phyloP scores from a whole-genome alignment of 2,113 vertebrate species.

The Thomomys bottae region DNA sequence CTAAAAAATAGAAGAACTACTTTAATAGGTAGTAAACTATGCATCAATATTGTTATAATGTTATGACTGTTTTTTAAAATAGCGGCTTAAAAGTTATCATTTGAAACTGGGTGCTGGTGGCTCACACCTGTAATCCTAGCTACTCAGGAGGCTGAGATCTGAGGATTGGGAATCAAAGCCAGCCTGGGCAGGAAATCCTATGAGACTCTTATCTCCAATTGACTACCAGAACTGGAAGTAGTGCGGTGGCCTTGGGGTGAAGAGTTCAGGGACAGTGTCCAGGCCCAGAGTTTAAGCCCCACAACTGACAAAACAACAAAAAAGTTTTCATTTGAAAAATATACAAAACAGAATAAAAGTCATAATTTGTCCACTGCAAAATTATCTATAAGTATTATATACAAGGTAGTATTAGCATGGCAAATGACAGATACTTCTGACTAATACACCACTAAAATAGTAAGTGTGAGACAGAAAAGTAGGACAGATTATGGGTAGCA shows the following conservation, averaged over 20 bases:
- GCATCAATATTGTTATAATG: neutral
- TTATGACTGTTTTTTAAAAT: neutral
- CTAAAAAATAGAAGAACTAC: constrained; percentile 4
- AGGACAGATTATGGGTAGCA: neutral
- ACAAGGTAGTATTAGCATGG: neutral
- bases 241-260: too few relatives aligned
- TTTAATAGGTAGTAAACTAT: neutral
- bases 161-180: too few relatives aligned
- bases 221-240: too few relatives aligned
- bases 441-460: neutral
- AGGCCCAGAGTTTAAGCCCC: too few relatives aligned
- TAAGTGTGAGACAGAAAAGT: neutral
- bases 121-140: too few relatives aligned
- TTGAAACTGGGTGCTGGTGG: too few relatives aligned
- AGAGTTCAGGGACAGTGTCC: too few relatives aligned
- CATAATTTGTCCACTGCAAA: neutral
- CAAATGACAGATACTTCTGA: neutral
- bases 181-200: too few relatives aligned
- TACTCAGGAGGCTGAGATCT: too few relatives aligned
- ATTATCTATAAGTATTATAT: neutral
- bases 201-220: too few relatives aligned
- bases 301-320: too few relatives aligned
- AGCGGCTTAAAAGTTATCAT: neutral
- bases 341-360: neutral
- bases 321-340: neutral